A percentile compares a stretch with the other conserved stretches of the same genome.
phyloP scores from a whole-genome alignment of 2,113 vertebrate genomes.

The Protobothrops mucrosquamatus region DNA sequence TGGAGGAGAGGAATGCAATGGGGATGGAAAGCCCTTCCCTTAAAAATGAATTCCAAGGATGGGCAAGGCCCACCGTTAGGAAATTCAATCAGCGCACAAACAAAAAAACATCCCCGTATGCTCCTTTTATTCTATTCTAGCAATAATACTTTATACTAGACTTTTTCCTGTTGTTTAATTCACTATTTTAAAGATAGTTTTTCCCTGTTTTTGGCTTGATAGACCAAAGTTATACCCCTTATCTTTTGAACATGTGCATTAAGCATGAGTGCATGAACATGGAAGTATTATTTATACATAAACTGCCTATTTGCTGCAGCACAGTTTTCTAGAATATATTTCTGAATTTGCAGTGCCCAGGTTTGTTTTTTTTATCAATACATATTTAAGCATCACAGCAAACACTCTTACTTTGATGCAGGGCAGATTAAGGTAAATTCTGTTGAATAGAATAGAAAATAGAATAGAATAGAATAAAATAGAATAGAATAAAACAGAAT shows the following conservation, averaged over 20 bases:
- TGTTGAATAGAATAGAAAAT: background rate
- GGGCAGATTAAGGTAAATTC: background rate
- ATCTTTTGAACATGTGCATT: background rate
- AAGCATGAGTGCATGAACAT: background rate
- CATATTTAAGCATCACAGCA: background rate
- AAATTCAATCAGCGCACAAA: background rate
- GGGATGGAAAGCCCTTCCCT: background rate
- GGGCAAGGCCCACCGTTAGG: background rate
- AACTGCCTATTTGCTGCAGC: background rate
- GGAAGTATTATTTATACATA: background rate
- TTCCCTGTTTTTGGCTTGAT: too few relatives aligned
- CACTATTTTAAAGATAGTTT: background rate
- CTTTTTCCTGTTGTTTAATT: background rate
- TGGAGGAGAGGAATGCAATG: background rate
- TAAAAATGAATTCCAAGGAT: background rate
- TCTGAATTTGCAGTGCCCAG: background rate
- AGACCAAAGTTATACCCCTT: background rate
- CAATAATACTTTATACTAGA: background rate
- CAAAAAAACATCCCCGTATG: background rate
- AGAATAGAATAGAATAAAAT: too few relatives aligned
- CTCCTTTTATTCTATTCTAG: background rate
- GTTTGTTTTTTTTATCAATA: background rate
- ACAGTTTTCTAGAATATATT: background rate
- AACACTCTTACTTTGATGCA: background rate
- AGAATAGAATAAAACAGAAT: too few relatives aligned